A percentile compares a stretch with the other conserved stretches of the same genome.
These are phyloP conservation scores for Avahi laniger DNA, from an alignment of 2,797 vertebrate species.

Conservation along the genomic window DNA sequence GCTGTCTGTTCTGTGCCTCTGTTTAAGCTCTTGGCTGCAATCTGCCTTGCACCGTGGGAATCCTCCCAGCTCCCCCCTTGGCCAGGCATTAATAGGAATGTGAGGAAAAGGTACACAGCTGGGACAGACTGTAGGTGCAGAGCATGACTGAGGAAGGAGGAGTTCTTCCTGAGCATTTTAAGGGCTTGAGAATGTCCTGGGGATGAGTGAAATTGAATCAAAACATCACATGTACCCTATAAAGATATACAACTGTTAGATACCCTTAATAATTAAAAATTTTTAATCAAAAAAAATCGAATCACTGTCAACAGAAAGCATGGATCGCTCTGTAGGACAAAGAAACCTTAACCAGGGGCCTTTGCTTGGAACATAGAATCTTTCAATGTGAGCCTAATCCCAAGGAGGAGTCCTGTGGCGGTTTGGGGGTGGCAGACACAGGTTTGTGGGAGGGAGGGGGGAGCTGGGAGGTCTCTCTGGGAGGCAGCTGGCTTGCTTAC, in stretches of 20 bases:
- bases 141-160: not conserved
- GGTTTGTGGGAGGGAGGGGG: not conserved
- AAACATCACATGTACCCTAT: not conserved
- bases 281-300: not conserved
- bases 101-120: not conserved
- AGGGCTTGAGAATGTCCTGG: not conserved
- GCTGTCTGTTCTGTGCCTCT: not conserved
- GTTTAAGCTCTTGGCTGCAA: slow-evolving; percentile 20
- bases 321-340: not conserved
- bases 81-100: not conserved
- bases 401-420: not conserved
- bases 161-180: not conserved
- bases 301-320: not conserved
- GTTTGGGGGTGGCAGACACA: not conserved
- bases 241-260: not conserved
- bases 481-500: slow-evolving; percentile 43
- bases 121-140: not conserved
- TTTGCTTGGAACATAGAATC: not conserved
- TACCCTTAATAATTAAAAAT: not conserved
- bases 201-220: not conserved
- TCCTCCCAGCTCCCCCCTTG: slow-evolving; percentile 51
- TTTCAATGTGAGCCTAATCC: not conserved
- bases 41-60: slow-evolving; percentile 26
- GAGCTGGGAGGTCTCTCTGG: slow-evolving; percentile 30
- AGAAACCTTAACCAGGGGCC: not conserved